Conservation (phyloP, 2,888 invertebrate species). For the Ichneumon xanthorius region DNA sequence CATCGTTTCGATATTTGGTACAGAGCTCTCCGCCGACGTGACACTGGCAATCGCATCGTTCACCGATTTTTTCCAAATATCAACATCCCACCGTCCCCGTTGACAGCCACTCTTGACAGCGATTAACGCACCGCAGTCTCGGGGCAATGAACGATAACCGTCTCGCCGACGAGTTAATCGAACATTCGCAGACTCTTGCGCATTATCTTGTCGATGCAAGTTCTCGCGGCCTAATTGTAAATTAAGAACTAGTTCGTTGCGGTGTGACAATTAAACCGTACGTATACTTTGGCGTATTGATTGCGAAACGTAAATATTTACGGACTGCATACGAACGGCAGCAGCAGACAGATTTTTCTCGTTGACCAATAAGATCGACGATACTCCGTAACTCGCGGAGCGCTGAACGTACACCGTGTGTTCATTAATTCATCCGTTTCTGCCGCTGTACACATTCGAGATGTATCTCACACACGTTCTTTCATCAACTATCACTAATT, state of each 20-base stretch:
- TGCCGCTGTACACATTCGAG: background rate
- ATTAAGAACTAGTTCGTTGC: constrained; percentile 61
- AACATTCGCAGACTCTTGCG: background rate
- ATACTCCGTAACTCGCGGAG: background rate
- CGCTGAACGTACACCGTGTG: background rate
- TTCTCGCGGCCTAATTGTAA: constrained; percentile 15
- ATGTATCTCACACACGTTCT: background rate
- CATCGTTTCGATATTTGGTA: constrained; percentile 58
- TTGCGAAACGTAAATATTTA: constrained; percentile 75
- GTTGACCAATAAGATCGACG: constrained; percentile 53
- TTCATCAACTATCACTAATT: background rate
- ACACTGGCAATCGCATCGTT: constrained; percentile 36
- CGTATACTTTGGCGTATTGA: constrained; percentile 70
- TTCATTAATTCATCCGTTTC: background rate
- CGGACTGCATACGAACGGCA: constrained; percentile 55
- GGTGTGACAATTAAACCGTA: constrained; percentile 57
- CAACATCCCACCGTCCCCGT: constrained; percentile 39
- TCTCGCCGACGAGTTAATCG: background rate
- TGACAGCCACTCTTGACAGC: constrained; percentile 67
- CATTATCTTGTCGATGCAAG: background rate
- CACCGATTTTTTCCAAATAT: constrained; percentile 32
- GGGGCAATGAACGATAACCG: constrained; percentile 17
- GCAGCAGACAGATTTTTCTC: constrained; percentile 64
- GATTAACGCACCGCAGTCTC: background rate
- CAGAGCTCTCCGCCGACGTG: constrained; percentile 1